Base-by-base conservation (phyloP, 2,797 vertebrate species). In the Anguilla marmorata region DNA sequence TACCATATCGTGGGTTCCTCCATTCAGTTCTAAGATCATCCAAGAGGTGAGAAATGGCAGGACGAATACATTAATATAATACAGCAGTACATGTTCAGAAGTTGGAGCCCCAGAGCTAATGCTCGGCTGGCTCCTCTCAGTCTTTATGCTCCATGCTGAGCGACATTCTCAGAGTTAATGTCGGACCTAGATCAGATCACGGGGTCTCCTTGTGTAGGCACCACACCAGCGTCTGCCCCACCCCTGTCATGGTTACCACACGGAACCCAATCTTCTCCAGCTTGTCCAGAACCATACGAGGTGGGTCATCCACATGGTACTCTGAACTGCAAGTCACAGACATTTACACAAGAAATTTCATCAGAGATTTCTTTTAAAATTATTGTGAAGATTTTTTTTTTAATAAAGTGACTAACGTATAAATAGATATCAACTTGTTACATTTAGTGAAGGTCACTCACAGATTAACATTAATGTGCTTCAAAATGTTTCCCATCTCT, bases 221-320 rank as follows among this genome's bases (percentile, higher is more conserved):
- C 98, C 98, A 99, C 91, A 99, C 98, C 93, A 99, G 91, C 0
- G 98, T 99, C 96, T 99, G 98, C 48, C 98, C 98, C 91, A 99
- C 97, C 0, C 98, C 98, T 0, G 98, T 99, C 98, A 99, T 99
- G 89, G 96, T 94, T 91, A 97, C 86, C 90, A 99, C 96, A 0
- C 95, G 97, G 95, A 96, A 99, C 85, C 98, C 98, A 0, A 95
- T 91, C 93, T 93, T 95, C 92, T 99, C 98, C 94, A 99, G 96
- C 93, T 99, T 99, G 96, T 99, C 95, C 94, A 99, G 87, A 79
- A 99, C 97, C 72, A 98, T 69, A 1, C 98, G 97, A 0, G 98
- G 98, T 0, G 97, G 97, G 0, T 98, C 97, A 0, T 97, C 96
- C 93, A 99, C 98, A 0, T 96, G 96, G 94, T 99, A 99, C 93